A percentile compares a stretch with the other conserved stretches of the same genome.
These are phyloP conservation scores for Herpetotheres cachinnans DNA, from an alignment of 2,113 vertebrate genomes.

Conservation along the genomic window DNA sequence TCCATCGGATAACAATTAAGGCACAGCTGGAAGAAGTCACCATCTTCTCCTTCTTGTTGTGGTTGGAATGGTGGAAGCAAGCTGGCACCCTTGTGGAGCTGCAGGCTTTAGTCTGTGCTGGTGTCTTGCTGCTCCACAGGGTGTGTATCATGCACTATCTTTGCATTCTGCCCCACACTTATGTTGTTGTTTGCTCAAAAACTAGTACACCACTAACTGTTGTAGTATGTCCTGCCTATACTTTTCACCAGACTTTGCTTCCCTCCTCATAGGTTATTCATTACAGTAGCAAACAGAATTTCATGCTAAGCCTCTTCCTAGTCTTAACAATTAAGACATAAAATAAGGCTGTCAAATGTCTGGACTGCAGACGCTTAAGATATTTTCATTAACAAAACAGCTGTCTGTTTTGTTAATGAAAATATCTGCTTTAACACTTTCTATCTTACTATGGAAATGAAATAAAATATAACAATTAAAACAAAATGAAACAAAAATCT, in stretches of 20 bases:
- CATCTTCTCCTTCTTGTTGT: not conserved
- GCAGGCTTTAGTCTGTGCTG: not conserved
- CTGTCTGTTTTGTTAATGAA: not conserved
- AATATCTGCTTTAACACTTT: not conserved
- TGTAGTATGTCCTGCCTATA: not conserved
- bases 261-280: not conserved
- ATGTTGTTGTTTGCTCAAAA: not conserved
- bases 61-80: not conserved
- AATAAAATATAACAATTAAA: not conserved
- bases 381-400: not conserved
- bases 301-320: not conserved
- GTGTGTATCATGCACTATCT: not conserved
- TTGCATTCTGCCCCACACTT: not conserved
- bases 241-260: not conserved
- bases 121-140: not conserved
- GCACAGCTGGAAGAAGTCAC: not conserved
- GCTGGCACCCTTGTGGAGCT: not conserved
- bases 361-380: not conserved
- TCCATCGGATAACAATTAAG: not conserved
- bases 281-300: not conserved
- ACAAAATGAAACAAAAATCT: not conserved
- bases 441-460: not conserved
- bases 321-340: not conserved
- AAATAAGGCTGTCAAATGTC: not conserved
- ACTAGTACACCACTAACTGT: not conserved